A percentile compares a stretch with the other conserved stretches of the same genome.
These are phyloP conservation scores for Laodelphax striatellus DNA, from an alignment of 1,140 invertebrate genomes.

Conservation along the genomic window DNA sequence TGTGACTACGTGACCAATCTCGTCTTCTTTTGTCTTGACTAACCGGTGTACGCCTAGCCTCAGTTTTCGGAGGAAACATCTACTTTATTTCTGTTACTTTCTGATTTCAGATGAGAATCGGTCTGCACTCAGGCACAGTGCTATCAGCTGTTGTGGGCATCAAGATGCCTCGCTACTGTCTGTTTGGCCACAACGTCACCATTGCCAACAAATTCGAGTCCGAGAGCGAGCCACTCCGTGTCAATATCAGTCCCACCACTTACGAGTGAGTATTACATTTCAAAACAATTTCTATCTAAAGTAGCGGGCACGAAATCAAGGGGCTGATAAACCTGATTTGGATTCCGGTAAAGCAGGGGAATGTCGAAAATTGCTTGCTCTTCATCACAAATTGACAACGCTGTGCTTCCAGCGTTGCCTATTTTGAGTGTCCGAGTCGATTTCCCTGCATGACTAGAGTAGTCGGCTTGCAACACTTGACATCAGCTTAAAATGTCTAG, in stretches of 20 bases:
- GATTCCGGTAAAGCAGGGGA: background rate
- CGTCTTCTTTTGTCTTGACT: too few species aligned
- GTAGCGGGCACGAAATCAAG: too few species aligned
- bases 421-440: too few species aligned
- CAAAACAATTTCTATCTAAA: background rate
- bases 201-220: constrained; percentile 93
- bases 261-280: constrained; percentile 58
- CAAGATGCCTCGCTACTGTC: constrained; percentile 82
- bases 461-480: too few species aligned
- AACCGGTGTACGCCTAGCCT: too few species aligned
- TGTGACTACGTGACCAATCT: too few species aligned
- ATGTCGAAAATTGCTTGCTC: too few species aligned
- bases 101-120: constrained; percentile 82
- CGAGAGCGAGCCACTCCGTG: constrained; percentile 74
- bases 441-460: too few species aligned
- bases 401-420: too few species aligned
- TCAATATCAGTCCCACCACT: constrained; percentile 88
- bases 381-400: too few species aligned
- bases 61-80: too few species aligned
- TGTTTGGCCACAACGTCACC: constrained; percentile 87
- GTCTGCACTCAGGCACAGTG: constrained; percentile 80
- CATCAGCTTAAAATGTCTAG: too few species aligned
- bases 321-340: background rate
- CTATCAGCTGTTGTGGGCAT: constrained; percentile 82
- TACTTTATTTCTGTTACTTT: background rate